phyloP scores from a whole-genome alignment of 2,888 invertebrate species.

The Pammene aurita region DNA sequence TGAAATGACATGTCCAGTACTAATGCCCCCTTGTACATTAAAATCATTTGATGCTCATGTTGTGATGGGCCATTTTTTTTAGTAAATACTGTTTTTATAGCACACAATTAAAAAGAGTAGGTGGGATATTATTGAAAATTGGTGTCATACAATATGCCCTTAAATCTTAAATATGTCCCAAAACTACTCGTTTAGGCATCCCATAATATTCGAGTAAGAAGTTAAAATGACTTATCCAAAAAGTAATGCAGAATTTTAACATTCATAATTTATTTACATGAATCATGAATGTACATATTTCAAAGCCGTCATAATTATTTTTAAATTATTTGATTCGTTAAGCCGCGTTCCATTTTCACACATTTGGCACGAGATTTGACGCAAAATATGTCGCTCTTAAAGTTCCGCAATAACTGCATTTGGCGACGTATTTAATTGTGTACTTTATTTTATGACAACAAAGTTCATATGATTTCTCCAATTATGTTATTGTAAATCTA shows the following conservation, averaged over 20 bases:
- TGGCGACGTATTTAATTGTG: neutral
- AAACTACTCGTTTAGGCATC: neutral
- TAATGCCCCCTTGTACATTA: too few species aligned
- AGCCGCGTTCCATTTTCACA: conserved; percentile 33
- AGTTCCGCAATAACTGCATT: neutral
- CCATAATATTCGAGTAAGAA: conserved; percentile 1
- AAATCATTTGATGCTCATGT: too few species aligned
- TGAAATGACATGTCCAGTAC: too few species aligned
- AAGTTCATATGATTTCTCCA: neutral
- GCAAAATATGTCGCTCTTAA: neutral
- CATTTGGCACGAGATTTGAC: conserved; percentile 33
- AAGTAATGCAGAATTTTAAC: conserved; percentile 11
- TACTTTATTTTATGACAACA: neutral
- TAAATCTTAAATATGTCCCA: neutral
- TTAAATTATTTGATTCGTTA: conserved; percentile 25
- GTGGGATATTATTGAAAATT: too few species aligned
- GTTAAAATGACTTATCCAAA: neutral
- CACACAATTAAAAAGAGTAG: too few species aligned
- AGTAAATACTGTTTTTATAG: too few species aligned
- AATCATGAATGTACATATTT: conserved; percentile 11
- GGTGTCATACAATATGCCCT: too few species aligned
- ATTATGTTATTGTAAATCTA: neutral
- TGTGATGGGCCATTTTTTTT: too few species aligned
- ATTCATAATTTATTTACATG: too few species aligned
- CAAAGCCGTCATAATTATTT: conserved; percentile 17